Conservation (phyloP, 2,113 vertebrate genomes). For the Addax nasomaculatus region DNA sequence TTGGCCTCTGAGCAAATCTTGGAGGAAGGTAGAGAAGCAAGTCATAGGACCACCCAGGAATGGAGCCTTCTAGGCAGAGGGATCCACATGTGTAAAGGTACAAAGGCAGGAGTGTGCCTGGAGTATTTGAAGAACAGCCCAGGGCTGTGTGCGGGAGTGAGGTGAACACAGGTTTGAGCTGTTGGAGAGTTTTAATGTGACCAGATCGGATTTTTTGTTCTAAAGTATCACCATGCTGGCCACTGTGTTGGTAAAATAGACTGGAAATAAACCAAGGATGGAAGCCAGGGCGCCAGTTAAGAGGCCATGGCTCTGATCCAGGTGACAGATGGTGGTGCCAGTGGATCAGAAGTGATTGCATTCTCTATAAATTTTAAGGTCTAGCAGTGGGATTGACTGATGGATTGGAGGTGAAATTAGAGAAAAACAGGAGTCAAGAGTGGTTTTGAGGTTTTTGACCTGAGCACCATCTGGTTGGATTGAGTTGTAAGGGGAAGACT, state of each 20-base stretch:
- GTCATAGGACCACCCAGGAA: neutral
- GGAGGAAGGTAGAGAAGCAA: neutral
- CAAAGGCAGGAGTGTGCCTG: neutral
- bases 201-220: neutral
- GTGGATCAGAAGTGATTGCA: neutral
- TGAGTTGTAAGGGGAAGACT: neutral
- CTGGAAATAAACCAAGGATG: neutral
- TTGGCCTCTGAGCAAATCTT: neutral
- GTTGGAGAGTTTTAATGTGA: neutral
- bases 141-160: neutral
- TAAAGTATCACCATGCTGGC: neutral
- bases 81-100: neutral
- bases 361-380: neutral
- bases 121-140: neutral
- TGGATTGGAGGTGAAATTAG: neutral
- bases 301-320: neutral
- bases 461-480: neutral
- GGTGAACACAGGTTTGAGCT: neutral
- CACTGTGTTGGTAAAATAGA: neutral
- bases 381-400: neutral
- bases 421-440: neutral
- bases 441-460: neutral
- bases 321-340: too few species aligned
- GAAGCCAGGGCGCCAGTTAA: neutral
- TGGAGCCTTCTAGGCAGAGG: neutral